These are phyloP conservation scores for Odocoileus virginianus DNA, from an alignment of 2,113 vertebrate species.

Conservation along the genomic window DNA sequence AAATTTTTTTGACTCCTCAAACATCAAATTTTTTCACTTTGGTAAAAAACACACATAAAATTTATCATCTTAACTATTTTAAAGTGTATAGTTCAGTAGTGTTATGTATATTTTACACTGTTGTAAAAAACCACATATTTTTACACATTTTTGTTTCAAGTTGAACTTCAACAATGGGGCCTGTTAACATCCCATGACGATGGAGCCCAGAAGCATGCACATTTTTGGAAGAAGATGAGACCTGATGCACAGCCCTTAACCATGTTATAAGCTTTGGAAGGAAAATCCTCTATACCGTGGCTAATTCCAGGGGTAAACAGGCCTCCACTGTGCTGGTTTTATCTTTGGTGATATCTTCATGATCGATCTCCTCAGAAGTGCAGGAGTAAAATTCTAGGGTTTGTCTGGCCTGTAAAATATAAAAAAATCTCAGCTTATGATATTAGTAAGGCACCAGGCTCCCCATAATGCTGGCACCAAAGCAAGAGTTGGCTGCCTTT, in stretches of 20 bases:
- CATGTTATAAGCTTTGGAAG: not conserved
- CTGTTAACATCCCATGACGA: not conserved
- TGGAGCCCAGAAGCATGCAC: not conserved
- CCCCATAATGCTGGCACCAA: not conserved
- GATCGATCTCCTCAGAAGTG: slow-evolving; percentile 60
- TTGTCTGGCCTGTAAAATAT: slow-evolving; percentile 48
- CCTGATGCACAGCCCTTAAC: not conserved
- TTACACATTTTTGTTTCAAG: not conserved
- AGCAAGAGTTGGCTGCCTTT: not conserved
- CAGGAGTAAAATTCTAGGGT: slow-evolving; percentile 68
- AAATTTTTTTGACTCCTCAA: not conserved
- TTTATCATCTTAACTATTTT: not conserved
- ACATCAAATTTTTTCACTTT: not conserved
- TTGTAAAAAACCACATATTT: not conserved
- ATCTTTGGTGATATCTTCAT: slow-evolving; percentile 73
- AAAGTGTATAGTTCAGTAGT: not conserved
- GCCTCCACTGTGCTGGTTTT: slow-evolving; percentile 67
- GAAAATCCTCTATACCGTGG: slow-evolving; percentile 14
- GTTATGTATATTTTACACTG: not conserved
- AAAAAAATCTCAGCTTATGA: not conserved
- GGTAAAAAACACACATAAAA: not conserved
- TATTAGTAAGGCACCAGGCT: not conserved
- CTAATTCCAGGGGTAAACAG: slow-evolving; percentile 64
- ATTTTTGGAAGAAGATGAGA: not conserved
- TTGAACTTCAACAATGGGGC: not conserved